Conservation (phyloP, 2,888 invertebrate species). For the Latrodectus elegans region DNA sequence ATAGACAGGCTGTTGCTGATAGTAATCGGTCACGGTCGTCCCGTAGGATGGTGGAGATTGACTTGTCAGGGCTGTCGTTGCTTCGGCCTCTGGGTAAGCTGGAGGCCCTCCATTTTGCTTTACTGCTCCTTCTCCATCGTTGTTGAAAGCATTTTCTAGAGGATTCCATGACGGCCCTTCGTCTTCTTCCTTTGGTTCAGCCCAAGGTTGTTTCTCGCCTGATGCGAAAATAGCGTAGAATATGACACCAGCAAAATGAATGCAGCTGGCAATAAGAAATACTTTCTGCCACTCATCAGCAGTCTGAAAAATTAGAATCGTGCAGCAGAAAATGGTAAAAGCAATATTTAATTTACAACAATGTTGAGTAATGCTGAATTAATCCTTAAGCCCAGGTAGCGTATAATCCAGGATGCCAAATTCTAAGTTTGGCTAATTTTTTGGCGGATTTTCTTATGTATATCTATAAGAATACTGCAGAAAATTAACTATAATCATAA, state of each 20-base stretch:
- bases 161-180: conserved; percentile 69
- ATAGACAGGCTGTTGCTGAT: conserved; percentile 56
- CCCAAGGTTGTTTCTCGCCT: conserved; percentile 98
- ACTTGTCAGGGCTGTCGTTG: conserved; percentile 41
- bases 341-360: too few species aligned
- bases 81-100: neutral
- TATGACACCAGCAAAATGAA: conserved; percentile 95
- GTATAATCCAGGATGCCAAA: too few species aligned
- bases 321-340: too few species aligned
- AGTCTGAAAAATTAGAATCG: conserved; percentile 71
- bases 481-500: too few species aligned
- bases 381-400: too few species aligned
- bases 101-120: conserved; percentile 38
- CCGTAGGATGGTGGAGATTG: conserved; percentile 63
- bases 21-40: conserved; percentile 36
- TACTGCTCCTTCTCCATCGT: conserved; percentile 7
- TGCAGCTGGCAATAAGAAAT: conserved; percentile 94
- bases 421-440: too few species aligned
- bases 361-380: too few species aligned
- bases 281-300: conserved; percentile 88
- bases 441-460: too few species aligned
- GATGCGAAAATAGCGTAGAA: conserved; percentile 99
- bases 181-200: conserved; percentile 81
- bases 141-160: conserved; percentile 79
- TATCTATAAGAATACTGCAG: too few species aligned